Base-by-base conservation (phyloP, 2,797 vertebrate genomes). In the Acipenser oxyrinchus region DNA sequence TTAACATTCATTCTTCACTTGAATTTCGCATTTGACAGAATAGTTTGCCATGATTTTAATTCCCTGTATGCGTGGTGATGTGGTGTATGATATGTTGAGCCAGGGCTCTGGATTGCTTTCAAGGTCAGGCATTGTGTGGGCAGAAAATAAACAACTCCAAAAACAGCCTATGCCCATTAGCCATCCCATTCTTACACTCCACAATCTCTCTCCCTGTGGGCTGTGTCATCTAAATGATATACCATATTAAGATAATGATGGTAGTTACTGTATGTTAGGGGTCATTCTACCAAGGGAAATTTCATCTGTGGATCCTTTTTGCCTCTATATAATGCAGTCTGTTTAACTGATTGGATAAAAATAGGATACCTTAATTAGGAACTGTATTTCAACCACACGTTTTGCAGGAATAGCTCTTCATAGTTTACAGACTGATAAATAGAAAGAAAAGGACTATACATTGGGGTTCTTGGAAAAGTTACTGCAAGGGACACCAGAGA, bases 201-300 rank as follows among this genome's bases (percentile, higher is more conserved):
- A 51, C 18, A 64, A 70, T 65, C 55, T 64, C 59, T 66, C 60
- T 60, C 49, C 37, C 55, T 49, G 55, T 51, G 50, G 61, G 65
- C 65, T 67, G 51, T 67, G 62, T 57, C 67, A 62, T 67, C 64
- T 67, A 62, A 66, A 68, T 73, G 65, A 73, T 71, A 65, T 67
- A 18, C 57, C 62, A 62, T 69, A 67, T 71, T 66, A 65, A 67
- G 57, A 64, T 69, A 73, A 71, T 73, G 52, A 62, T 49, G 48
- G 65, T 64, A 64, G 72, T 71, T 71, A 65, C 65, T 51, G 71
- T 49, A 23, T 66, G 64, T 69, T 68, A 63, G 50, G 64, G 58
- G 61, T 68, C 64, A 68, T 70, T 73, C 64, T 63, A 55, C 66
- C 7, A 15, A 57, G 57, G 55, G 60, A 63, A 60, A 70, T 66